Evolutionary conservation across 2,113 vertebrate genomes (phyloP), one percentile per base, ranked within the genome.

Genomic region (Ciconia stormi): DNA sequence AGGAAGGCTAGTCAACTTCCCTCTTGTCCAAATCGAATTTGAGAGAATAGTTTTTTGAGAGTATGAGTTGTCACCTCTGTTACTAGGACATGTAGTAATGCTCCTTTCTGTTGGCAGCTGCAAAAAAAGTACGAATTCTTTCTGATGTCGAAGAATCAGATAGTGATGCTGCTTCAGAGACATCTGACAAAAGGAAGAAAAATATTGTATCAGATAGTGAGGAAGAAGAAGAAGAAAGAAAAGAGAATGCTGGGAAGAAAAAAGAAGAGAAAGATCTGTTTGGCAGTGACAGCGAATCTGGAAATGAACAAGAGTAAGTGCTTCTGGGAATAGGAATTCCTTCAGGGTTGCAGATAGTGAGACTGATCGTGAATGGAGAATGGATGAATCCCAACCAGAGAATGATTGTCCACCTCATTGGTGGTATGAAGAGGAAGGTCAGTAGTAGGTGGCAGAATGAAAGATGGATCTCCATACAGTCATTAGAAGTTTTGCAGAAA

Each of bases 211-310:
- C 99, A 0, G 99, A 99, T 94, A 99, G 99, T 58, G 99, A 98
- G 30, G 99, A 99, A 19, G 99, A 97, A 8, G 99, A 97, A 30
- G 99, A 99, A 62, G 93, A 80, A 90, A 98, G 93, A 55, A 98
- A 98, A 88, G 80, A 98, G 83, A 97, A 34, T 17, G 80, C 94
- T 22, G 94, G 67, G 7, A 99, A 98, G 81, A 98, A 99, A 66
- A 99, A 98, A 88, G 98, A 99, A 63, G 99, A 99, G 95, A 99
- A 99, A 82, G 98, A 99, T 76, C 97, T 99, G 22, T 99, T 99
- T 74, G 99, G 99, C 67, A 99, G 99, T 79, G 99, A 99, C 93
- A 99, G 99, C 82, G 99, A 99, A 32, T 99, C 99, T 1, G 99
- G 98, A 25, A 99, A 99, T 86, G 99, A 99, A 46, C 99, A 99